Percentiles rank a stretch among this genome's conserved stretches.
These are phyloP conservation scores for Nanorana parkeri DNA, from an alignment of 2,113 vertebrate species.

Conservation along the genomic window DNA sequence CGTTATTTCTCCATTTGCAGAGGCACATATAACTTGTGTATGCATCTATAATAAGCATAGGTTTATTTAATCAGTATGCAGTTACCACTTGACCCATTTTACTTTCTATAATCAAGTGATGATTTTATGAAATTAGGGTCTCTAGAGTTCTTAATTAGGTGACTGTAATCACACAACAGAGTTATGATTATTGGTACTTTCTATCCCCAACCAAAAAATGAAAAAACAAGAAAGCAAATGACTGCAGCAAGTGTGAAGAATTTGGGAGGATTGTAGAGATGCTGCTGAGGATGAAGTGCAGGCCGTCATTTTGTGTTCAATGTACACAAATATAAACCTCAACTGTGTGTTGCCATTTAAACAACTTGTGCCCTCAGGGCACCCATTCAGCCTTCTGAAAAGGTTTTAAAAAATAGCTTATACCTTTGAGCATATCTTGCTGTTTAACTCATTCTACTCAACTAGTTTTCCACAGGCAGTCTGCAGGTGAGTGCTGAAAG, in stretches of 20 bases:
- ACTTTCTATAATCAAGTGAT: slow-evolving; percentile 17
- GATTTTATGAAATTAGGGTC: slow-evolving; percentile 18
- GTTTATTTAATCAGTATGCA: slow-evolving; percentile 19
- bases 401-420: slow-evolving; percentile 37
- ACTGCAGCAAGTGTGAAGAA: not conserved
- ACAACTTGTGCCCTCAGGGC: slow-evolving; percentile 53
- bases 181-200: slow-evolving; percentile 5
- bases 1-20: not conserved
- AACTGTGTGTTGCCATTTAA: slow-evolving; percentile 50
- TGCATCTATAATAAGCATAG: not conserved
- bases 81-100: slow-evolving; percentile 15
- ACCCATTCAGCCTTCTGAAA: slow-evolving; percentile 32
- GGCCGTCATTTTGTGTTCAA: slow-evolving; percentile 35
- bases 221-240: not conserved
- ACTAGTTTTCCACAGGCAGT: not conserved
- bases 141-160: slow-evolving; percentile 18
- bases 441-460: slow-evolving; percentile 45
- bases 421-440: slow-evolving; percentile 35
- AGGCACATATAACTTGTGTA: not conserved
- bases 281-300: slow-evolving; percentile 14
- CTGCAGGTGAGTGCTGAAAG: too few relatives aligned
- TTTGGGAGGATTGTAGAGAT: not conserved
- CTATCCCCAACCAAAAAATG: too few relatives aligned
- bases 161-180: slow-evolving; percentile 5
- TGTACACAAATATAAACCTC: slow-evolving; percentile 30